phyloP scores from a whole-genome alignment of 2,113 vertebrate species.

The Erpornis zantholeuca region DNA sequence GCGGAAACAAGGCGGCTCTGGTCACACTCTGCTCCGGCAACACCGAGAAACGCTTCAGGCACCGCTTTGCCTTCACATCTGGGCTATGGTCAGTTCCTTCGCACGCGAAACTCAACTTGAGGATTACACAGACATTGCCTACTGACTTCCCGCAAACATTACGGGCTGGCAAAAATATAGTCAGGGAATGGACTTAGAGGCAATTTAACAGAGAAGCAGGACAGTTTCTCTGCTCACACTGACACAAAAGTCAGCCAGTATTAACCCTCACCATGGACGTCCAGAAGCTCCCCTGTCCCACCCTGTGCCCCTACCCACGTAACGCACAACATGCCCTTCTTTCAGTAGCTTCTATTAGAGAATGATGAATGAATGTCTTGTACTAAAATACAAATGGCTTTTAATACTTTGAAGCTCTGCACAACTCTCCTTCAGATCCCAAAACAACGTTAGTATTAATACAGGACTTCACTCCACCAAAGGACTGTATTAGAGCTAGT shows the following conservation, averaged over 20 bases:
- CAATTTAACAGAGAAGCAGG: neutral
- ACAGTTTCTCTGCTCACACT: neutral
- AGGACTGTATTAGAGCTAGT: neutral
- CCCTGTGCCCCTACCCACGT: neutral
- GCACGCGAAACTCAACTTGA: neutral
- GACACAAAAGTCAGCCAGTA: neutral
- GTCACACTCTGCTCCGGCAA: neutral
- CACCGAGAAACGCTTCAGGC: rapidly evolving
- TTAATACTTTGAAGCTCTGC: neutral
- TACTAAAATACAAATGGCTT: neutral
- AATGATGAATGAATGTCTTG: neutral
- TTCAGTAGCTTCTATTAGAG: neutral
- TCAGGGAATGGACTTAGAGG: neutral
- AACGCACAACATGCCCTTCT: neutral
- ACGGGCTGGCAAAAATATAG: neutral
- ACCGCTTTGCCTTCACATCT: rapidly evolving
- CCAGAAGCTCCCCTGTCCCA: neutral
- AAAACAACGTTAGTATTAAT: neutral
- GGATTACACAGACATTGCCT: rapidly evolving
- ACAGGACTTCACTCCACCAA: neutral
- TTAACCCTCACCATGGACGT: too few species aligned
- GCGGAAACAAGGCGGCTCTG: conserved; percentile 1
- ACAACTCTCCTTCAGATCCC: neutral
- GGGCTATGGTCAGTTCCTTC: neutral
- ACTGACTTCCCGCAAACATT: neutral